Conservation (phyloP, 2,113 vertebrate species). For the Lepus americanus region DNA sequence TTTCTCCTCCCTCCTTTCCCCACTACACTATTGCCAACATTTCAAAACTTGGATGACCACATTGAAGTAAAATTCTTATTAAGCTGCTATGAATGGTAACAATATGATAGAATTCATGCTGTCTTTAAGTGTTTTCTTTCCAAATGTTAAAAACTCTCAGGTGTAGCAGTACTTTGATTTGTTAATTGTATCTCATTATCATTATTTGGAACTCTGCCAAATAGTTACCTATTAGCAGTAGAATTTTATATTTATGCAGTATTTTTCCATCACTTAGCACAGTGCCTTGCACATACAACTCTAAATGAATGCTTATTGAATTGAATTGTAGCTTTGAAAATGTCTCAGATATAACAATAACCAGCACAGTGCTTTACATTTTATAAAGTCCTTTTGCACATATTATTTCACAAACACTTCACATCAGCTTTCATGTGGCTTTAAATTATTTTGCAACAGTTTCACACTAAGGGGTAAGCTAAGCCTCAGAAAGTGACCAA, state of each 20-base stretch:
- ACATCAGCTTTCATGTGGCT: neutral
- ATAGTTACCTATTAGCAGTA: constrained; percentile 43
- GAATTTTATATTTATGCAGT: constrained; percentile 27
- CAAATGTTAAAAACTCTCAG: constrained; percentile 63
- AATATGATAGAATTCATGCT: constrained; percentile 34
- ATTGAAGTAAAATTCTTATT: neutral
- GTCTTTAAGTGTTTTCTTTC: neutral
- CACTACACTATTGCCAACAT: constrained; percentile 13
- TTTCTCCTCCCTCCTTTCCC: neutral
- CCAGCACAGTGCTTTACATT: constrained; percentile 18
- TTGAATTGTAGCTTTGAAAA: constrained; percentile 33
- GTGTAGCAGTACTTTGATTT: constrained; percentile 37
- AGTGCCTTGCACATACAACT: constrained; percentile 73
- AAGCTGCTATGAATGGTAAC: constrained; percentile 52
- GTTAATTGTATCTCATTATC: neutral
- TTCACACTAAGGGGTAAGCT: neutral
- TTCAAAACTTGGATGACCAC: constrained; percentile 16
- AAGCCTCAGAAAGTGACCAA: constrained; percentile 22
- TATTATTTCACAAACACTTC: neutral
- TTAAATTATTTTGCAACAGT: neutral
- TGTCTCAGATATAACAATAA: neutral
- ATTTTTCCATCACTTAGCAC: constrained; percentile 55
- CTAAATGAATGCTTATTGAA: constrained; percentile 28
- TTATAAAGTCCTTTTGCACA: neutral
- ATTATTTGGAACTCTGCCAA: constrained; percentile 57